Conservation (phyloP, 2,797 vertebrate species). For the Poeciliopsis gracilis region DNA sequence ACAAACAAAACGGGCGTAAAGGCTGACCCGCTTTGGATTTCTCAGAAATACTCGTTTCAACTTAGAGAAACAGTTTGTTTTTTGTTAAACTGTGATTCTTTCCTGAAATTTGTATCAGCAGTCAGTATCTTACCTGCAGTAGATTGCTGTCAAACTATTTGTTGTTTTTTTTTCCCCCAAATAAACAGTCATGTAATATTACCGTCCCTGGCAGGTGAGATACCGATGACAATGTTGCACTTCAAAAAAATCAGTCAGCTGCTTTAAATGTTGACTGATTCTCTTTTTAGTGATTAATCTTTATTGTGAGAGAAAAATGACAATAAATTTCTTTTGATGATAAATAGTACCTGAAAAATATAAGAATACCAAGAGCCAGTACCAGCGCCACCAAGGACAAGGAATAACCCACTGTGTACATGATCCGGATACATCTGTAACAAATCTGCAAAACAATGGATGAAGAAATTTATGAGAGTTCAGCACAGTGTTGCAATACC, state of each 20-base stretch:
- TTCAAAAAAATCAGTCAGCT: neutral
- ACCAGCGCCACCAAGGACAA: conserved; percentile 87
- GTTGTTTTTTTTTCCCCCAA: neutral
- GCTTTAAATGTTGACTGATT: no score
- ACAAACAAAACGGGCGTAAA: neutral
- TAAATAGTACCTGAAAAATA: conserved; percentile 85
- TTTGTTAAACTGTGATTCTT: neutral
- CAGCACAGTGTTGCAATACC: neutral
- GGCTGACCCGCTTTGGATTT: neutral
- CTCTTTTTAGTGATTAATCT: no score
- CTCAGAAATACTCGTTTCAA: neutral
- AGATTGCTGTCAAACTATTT: neutral
- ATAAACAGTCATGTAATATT: neutral
- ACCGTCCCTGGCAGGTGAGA: neutral
- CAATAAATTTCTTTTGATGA: neutral
- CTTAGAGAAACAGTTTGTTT: neutral
- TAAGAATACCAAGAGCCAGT: conserved; percentile 85
- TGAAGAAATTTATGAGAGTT: neutral
- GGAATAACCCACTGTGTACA: conserved; percentile 93
- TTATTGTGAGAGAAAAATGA: no score
- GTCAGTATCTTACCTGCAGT: neutral
- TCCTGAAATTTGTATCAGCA: neutral
- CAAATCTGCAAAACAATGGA: conserved; percentile 70
- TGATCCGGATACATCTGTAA: conserved; percentile 80
- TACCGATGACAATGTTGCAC: neutral